Evolutionary conservation across 2,113 vertebrate species (phyloP).

Genomic region (Falcunculus frontatus): DNA sequence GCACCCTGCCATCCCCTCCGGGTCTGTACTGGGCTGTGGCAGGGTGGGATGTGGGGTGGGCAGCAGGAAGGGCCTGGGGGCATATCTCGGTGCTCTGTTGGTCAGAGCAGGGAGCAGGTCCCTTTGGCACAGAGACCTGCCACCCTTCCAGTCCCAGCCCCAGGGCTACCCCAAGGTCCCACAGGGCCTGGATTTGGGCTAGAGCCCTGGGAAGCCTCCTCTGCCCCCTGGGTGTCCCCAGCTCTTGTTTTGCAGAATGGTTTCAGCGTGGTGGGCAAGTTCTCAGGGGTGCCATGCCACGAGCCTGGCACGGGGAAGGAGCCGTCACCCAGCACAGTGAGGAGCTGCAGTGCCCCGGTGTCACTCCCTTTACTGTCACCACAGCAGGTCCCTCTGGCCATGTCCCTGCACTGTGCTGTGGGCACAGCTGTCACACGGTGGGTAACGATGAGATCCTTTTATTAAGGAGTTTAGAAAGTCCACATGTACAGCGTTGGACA

Average conservation of each 20-base stretch:
- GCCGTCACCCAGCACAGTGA: accelerated
- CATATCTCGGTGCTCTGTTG: accelerated
- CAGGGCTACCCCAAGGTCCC: not conserved
- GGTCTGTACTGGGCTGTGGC: not conserved
- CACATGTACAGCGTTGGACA: constrained; percentile 47
- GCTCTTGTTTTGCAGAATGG: not conserved
- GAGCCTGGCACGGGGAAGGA: not conserved
- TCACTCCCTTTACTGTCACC: not conserved
- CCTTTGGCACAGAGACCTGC: not conserved
- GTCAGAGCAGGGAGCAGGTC: accelerated
- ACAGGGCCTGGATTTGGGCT: not conserved
- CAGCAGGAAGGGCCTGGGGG: not conserved
- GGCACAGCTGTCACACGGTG: accelerated
- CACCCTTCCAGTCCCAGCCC: not conserved
- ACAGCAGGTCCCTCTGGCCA: accelerated
- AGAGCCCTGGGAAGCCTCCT: not conserved
- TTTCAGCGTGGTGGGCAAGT: not conserved
- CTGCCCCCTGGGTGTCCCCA: not conserved
- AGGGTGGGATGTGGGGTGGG: not conserved
- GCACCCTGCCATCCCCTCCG: not conserved
- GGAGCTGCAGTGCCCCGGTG: accelerated
- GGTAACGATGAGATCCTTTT: constrained; percentile 53
- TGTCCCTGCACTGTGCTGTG: accelerated
- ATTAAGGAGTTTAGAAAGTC: constrained; percentile 60
- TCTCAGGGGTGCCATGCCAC: accelerated